Base-by-base conservation (phyloP, 1,140 invertebrate species). In the Chlorops oryzae region DNA sequence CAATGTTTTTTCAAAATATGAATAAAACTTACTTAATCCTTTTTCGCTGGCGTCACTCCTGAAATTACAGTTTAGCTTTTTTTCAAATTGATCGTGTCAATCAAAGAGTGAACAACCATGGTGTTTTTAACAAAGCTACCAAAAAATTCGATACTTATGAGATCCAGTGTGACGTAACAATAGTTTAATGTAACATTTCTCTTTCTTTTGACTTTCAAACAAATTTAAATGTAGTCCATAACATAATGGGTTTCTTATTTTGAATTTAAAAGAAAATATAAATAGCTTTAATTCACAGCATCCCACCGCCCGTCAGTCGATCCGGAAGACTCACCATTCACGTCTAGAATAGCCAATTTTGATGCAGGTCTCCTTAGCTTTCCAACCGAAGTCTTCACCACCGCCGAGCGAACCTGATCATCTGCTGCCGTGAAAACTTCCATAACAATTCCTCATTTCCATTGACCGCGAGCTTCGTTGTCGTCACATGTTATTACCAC, bases 231-330 rank as follows among this genome's bases (percentile, higher is more conserved):
- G n/a, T n/a, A n/a, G n/a, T n/a, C n/a, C n/a, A n/a, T n/a, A n/a
- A n/a, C n/a, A n/a, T n/a, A n/a, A n/a, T n/a, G n/a, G n/a, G n/a
- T n/a, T n/a, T n/a, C n/a, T n/a, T n/a, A n/a, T n/a, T n/a, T n/a
- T n/a, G n/a, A n/a, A n/a, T n/a, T n/a, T n/a, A n/a, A n/a, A n/a
- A n/a, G n/a, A n/a, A n/a, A n/a, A n/a, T n/a, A n/a, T n/a, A n/a
- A n/a, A n/a, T n/a, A n/a, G n/a, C n/a, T n/a, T n/a, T n/a, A n/a
- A n/a, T n/a, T n/a, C n/a, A n/a, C 35, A 50, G 42, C 37, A 50
- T 45, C 35, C 34, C 50, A 6, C 42, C 41, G 13, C 41, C 50
- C 42, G 42, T 51, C 34, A 45, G 28, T 42, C 48, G 21, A 39
- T 17, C 27, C 10, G 21, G 38, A 24, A 37, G 39, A 34, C 15